phyloP scores from a whole-genome alignment of 1,140 invertebrate species.

The Lepidurus couesii region DNA sequence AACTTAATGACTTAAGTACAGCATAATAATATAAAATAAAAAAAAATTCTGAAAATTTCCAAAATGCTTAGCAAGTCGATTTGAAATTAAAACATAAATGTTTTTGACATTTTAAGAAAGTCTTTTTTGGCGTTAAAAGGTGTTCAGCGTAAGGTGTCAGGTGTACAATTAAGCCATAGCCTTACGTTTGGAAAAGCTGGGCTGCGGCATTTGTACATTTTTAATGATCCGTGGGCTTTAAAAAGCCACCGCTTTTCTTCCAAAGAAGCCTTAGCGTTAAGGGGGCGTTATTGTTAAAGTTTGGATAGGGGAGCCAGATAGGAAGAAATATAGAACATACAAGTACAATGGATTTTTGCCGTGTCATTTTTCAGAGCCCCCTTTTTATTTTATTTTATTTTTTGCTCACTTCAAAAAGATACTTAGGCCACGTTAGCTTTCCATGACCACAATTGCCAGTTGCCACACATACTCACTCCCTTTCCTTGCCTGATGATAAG shows the following conservation, averaged over 20 bases:
- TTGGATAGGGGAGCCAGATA: not conserved
- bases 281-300: not conserved
- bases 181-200: too few species aligned
- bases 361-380: not conserved
- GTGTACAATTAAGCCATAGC: too few species aligned
- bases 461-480: not conserved
- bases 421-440: not conserved
- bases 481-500: too few species aligned
- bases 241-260: not conserved
- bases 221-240: not conserved
- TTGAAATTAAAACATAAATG: too few species aligned
- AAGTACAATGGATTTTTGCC: constrained; percentile 3
- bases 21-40: too few species aligned
- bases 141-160: too few species aligned
- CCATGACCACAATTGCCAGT: not conserved
- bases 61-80: too few species aligned
- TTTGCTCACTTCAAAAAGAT: not conserved
- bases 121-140: too few species aligned
- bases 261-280: not conserved
- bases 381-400: not conserved
- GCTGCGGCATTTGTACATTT: too few species aligned
- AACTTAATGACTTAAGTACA: too few species aligned
- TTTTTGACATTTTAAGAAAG: too few species aligned
- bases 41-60: too few species aligned
- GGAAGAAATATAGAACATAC: not conserved